Percentiles rank a stretch among this genome's conserved stretches.
Evolutionary conservation across 2,797 vertebrate genomes (phyloP).

Genomic region (Molossus alvarezi): DNA sequence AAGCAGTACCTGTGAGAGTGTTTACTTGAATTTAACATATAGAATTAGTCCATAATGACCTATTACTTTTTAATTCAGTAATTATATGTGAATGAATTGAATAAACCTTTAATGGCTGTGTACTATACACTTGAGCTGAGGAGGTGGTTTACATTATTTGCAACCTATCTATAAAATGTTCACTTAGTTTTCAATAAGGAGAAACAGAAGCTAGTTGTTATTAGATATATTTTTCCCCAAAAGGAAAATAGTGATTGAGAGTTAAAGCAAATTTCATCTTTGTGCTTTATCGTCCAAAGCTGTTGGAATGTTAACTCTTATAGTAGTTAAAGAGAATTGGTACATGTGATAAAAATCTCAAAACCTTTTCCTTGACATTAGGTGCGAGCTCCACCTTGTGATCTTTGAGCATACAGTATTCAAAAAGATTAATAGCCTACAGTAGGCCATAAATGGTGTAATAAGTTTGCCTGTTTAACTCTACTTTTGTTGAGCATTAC

Average conservation of each 20-base stretch:
- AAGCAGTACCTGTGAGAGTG: slow-evolving; percentile 11
- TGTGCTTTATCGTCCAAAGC: slow-evolving; percentile 41
- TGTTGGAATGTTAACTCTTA: slow-evolving; percentile 63
- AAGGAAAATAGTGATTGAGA: slow-evolving; percentile 59
- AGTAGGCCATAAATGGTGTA: slow-evolving; percentile 78
- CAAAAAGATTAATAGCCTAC: slow-evolving; percentile 88
- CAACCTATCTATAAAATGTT: background rate
- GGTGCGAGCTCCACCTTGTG: slow-evolving; percentile 94
- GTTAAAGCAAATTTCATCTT: slow-evolving; percentile 29
- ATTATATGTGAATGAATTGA: slow-evolving; percentile 60
- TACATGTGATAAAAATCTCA: slow-evolving; percentile 84
- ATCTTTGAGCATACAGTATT: slow-evolving; percentile 91
- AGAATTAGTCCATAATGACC: slow-evolving; percentile 38
- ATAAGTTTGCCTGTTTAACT: slow-evolving; percentile 75
- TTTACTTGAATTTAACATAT: slow-evolving; percentile 63
- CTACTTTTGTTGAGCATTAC: slow-evolving; percentile 35
- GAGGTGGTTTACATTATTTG: slow-evolving; percentile 51
- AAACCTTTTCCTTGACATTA: slow-evolving; percentile 89
- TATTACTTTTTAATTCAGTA: slow-evolving; percentile 29
- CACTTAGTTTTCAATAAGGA: slow-evolving; percentile 62
- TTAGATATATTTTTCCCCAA: background rate
- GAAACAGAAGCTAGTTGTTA: slow-evolving; percentile 51
- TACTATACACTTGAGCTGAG: slow-evolving; percentile 20
- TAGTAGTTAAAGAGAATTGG: slow-evolving; percentile 31
- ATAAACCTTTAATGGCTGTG: slow-evolving; percentile 28